These are phyloP conservation scores for Holocentrus rufus DNA, from an alignment of 2,797 vertebrate species.

Conservation along the genomic window DNA sequence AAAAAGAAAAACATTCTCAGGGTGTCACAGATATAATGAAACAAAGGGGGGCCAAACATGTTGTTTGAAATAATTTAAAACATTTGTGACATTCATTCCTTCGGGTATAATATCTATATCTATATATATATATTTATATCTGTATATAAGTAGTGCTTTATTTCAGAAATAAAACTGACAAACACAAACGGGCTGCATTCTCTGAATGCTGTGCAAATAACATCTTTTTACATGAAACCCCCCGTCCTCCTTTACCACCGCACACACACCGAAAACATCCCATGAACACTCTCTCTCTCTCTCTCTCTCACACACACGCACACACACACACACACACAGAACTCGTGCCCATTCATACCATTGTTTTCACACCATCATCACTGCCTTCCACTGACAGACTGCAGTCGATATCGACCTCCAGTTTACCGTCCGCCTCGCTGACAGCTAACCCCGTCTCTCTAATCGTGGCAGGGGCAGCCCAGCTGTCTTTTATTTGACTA, in stretches of 20 bases:
- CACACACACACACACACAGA: neutral
- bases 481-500: too few species aligned
- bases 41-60: conserved; percentile 72
- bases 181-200: conserved; percentile 81
- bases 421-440: too few species aligned
- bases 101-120: conserved; percentile 69
- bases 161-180: conserved; percentile 75
- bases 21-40: conserved; percentile 88
- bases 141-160: conserved; percentile 84
- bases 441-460: neutral
- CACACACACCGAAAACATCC: conserved; percentile 13
- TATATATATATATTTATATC: conserved; percentile 71
- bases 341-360: conserved; percentile 28
- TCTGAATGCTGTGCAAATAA: conserved; percentile 87
- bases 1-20: conserved; percentile 83
- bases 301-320: neutral
- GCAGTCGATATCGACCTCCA: neutral
- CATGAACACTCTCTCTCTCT: neutral
- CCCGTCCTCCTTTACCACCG: conserved; percentile 1
- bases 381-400: neutral
- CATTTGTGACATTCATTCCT: conserved; percentile 80
- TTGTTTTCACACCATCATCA: conserved; percentile 7
- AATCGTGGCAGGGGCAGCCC: conserved; percentile 25
- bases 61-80: conserved; percentile 84
- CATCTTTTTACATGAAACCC: conserved; percentile 63